Base-by-base conservation (phyloP, 2,888 invertebrate genomes). In the Cantharis rufa region DNA sequence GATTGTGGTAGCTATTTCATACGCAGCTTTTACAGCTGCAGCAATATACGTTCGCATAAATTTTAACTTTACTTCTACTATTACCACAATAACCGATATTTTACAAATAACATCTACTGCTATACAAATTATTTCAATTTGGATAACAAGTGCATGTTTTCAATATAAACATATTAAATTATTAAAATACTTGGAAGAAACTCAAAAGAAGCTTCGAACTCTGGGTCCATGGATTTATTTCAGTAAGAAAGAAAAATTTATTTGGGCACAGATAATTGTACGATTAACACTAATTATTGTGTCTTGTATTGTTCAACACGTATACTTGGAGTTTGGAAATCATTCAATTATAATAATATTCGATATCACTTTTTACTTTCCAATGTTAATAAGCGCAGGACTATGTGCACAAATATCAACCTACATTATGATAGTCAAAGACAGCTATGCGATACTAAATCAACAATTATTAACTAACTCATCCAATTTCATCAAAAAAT, bases 211-310 rank as follows among this genome's bases (percentile, higher is more conserved):
- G 32, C 81, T 84, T 64, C 75, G 78, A 9, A 77, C 77, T 69
- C 73, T 84, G 18, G 81, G 82, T 3, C 76, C 83, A 61, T 80
- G 80, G 77, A 81, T 82, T 32, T 82, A 80, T 75, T 83, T 83
- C 66, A 73, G 74, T 10, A 81, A 77, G 69, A 76, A 80, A 1
- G 16, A 76, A 32, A 79, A 77, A 15, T 69, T 73, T 11, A 79
- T 82, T 18, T 62, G 69, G 11, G 15, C 15, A 3, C 68, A 75
- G 24, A 62, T 74, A 15, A 5, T 72, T 3, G 7, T 66, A 15
- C 62, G 75, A 62, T 9, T 61, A 10, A n/a, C 70, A 15, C 10
- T 75, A 10, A 18, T 69, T 15, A 5, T 24, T 13, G 63, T 78
- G 48, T 69, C 78, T 16, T 78, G 82, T 61, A 68, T 72, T 10